Percentiles rank a stretch among this genome's conserved stretches.
Evolutionary conservation across 2,888 invertebrate genomes (phyloP).

Genomic region (Pandemis cinnamomeana): DNA sequence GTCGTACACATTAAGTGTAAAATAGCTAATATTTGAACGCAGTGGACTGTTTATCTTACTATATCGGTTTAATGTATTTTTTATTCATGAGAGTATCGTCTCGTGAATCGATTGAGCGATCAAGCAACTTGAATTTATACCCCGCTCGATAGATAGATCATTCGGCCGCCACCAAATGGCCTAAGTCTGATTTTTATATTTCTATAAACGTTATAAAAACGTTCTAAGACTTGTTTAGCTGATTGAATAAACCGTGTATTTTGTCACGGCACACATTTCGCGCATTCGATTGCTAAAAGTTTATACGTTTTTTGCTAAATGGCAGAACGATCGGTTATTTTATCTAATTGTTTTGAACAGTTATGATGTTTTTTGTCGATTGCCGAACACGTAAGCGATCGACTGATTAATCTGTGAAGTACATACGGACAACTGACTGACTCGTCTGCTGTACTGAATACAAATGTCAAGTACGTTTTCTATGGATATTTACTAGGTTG

Average conservation of each 20-base stretch:
- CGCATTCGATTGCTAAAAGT: slow-evolving; percentile 56
- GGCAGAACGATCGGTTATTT: slow-evolving; percentile 55
- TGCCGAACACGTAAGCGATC: not conserved
- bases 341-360: slow-evolving; percentile 49
- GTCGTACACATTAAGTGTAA: slow-evolving; percentile 19
- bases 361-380: slow-evolving; percentile 47
- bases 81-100: slow-evolving; percentile 68
- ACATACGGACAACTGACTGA: not conserved
- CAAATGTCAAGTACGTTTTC: not conserved
- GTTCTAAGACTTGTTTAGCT: slow-evolving; percentile 43
- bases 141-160: slow-evolving; percentile 51
- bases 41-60: slow-evolving; percentile 49
- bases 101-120: slow-evolving; percentile 68
- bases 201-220: slow-evolving; percentile 34
- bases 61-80: slow-evolving; percentile 63
- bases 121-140: slow-evolving; percentile 54
- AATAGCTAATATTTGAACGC: slow-evolving; percentile 23
- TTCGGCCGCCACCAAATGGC: slow-evolving; percentile 45
- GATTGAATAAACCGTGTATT: slow-evolving; percentile 49
- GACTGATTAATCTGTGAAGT: not conserved
- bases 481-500: not conserved
- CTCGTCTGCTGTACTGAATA: not conserved
- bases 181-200: slow-evolving; percentile 52
- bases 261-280: slow-evolving; percentile 57
- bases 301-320: slow-evolving; percentile 48